Evolutionary conservation across 2,797 vertebrate genomes (phyloP), one percentile per base, ranked within the genome.

Genomic region (Agapornis canus): DNA sequence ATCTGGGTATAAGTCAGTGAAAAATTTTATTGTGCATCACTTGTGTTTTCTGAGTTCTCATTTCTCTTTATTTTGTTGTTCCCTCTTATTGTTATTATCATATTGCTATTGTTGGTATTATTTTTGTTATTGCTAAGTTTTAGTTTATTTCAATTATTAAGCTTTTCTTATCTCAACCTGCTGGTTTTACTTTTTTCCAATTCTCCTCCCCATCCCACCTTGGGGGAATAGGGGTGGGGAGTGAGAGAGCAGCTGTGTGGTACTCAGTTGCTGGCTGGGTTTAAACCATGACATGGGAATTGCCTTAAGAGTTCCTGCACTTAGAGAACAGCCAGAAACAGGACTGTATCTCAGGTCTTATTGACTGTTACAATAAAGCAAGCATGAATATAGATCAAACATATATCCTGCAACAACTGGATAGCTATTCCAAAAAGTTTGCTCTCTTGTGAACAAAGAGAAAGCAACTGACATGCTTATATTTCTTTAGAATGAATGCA

Each of bases 371-470:
- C 17, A 61, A 9, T 48, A 52, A 39, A 77, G 13, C 1, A 31
- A 14, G 3, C 7, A 32, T 17, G 0, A 0, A 42, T 61, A 54
- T 5, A 72, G 9, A 52, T 15, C 10, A 64, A 56, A 61, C 1
- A 0, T 16, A 49, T 32, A 16, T 42, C 47, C 21, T 61, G 21
- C 5, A 40, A 26, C 13, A 65, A 57, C 20, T n/a, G 49, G 4
- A 23, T 5, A 49, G 15, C 2, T 12, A 35, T 65, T 80, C 49
- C 29, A 43, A 66, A 4, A 66, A 83, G 10, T 2, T 69, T 12
- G 3, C 42, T 61, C 11, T 61, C n/a, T 72, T 52, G 3, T 39
- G 42, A 88, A 18, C 4, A 57, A 49, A 60, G 13, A 45, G 11
- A 71, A 83, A 83, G 18, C 15, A 89, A 22, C 15, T 21, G 39